Percentiles rank a stretch among this genome's conserved stretches.
phyloP scores from a whole-genome alignment of 2,113 vertebrate genomes.

The Glaucidium brasilianum region DNA sequence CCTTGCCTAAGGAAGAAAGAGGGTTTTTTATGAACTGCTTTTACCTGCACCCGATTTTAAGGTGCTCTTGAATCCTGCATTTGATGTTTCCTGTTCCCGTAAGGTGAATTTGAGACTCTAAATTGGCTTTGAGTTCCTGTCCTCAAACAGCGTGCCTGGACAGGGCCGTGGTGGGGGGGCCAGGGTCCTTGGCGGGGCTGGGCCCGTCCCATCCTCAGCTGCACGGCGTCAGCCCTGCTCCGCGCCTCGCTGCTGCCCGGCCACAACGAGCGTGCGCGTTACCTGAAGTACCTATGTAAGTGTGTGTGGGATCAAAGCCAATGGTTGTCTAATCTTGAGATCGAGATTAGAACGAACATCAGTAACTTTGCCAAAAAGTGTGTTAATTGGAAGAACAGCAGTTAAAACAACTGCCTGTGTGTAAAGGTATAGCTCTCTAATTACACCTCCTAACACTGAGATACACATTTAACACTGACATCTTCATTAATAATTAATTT shows the following conservation, averaged over 20 bases:
- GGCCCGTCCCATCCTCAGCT: neutral
- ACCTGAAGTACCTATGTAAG: neutral
- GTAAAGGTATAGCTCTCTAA: neutral
- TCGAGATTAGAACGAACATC: neutral
- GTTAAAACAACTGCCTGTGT: neutral
- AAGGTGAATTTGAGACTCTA: neutral
- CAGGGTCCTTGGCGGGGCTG: neutral
- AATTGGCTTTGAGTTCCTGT: neutral
- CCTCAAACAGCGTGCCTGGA: neutral
- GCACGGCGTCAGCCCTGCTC: accelerated
- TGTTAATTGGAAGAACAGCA: neutral
- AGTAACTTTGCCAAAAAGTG: neutral
- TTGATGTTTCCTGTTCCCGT: neutral
- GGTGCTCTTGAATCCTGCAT: neutral
- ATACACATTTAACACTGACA: neutral
- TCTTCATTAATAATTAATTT: neutral
- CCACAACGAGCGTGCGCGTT: accelerated
- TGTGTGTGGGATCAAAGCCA: neutral
- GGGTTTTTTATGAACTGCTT: neutral
- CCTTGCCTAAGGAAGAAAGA: neutral
- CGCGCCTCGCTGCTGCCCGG: neutral
- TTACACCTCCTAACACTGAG: neutral
- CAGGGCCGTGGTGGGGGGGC: accelerated
- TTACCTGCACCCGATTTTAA: neutral
- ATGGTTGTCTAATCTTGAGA: neutral